Evolutionary conservation across 2,888 invertebrate genomes (phyloP).

Genomic region (Lasioglossum morio): DNA sequence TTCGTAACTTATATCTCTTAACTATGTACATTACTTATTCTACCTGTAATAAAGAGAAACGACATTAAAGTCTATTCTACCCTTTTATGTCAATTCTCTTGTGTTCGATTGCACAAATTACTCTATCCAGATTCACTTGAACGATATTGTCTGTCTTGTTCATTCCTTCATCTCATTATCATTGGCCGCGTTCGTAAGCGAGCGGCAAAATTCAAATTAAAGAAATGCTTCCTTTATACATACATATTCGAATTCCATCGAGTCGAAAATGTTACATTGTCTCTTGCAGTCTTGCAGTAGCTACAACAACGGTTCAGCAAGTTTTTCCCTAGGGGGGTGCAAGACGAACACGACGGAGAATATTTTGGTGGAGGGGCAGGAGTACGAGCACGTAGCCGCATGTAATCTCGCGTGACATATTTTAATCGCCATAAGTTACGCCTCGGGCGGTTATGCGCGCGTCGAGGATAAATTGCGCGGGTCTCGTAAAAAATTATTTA

Average conservation of each 20-base stretch:
- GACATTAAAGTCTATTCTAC: no score
- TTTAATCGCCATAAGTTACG: constrained; percentile 46
- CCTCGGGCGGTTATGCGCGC: constrained; percentile 27
- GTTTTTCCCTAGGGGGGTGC: background rate
- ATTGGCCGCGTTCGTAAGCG: no score
- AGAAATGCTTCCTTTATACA: no score
- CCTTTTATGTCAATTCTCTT: no score
- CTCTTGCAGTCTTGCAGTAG: background rate
- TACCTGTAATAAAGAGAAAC: no score
- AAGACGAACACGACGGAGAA: constrained; percentile 17
- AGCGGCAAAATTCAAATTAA: no score
- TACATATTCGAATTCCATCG: background rate
- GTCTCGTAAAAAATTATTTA: constrained; percentile 43
- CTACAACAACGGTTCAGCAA: background rate
- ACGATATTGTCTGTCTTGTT: no score
- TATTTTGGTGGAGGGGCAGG: constrained; percentile 12
- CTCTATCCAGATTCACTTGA: no score
- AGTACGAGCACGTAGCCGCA: constrained; percentile 10
- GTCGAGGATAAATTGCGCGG: constrained; percentile 36
- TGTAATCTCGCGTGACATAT: constrained; percentile 53
- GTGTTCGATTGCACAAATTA: no score
- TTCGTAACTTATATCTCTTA: no score
- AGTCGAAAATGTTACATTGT: background rate
- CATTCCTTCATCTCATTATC: no score
- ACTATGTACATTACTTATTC: no score